Conservation (phyloP, 1,140 invertebrate species). For the Cydia strobilella region DNA sequence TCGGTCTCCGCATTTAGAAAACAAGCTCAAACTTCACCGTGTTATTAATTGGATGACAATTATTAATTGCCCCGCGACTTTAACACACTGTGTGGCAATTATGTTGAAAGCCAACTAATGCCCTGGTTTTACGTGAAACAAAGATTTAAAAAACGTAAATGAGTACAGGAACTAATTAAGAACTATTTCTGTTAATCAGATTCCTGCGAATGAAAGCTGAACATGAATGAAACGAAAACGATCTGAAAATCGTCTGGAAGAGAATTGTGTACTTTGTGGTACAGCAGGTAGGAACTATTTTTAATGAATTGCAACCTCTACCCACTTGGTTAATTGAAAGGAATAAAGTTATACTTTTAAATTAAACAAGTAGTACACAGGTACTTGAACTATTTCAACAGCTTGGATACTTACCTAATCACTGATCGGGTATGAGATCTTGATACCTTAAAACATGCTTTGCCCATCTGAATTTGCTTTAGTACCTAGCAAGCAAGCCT, state of each 20-base stretch:
- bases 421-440: too few species aligned
- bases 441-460: too few species aligned
- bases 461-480: too few species aligned
- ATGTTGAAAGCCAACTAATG: slow-evolving; percentile 31
- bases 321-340: too few species aligned
- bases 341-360: too few species aligned
- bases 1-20: slow-evolving; percentile 23
- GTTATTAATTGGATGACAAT: slow-evolving; percentile 25
- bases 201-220: slow-evolving; percentile 4
- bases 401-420: too few species aligned
- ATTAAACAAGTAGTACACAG: too few species aligned
- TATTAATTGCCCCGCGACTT: slow-evolving; percentile 11
- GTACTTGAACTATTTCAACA: too few species aligned
- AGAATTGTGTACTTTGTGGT: not conserved
- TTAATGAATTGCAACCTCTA: not conserved
- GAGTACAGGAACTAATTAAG: slow-evolving; percentile 6
- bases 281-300: not conserved
- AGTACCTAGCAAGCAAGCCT: too few species aligned
- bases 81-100: slow-evolving; percentile 23
- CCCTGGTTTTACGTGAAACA: slow-evolving; percentile 7
- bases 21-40: slow-evolving; percentile 15
- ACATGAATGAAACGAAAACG: not conserved
- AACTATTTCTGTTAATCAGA: slow-evolving; percentile 8
- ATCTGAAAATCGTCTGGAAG: not conserved
- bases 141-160: slow-evolving; percentile 23